Evolutionary conservation across 1,140 invertebrate species (phyloP), one percentile per base, ranked within the genome.

Genomic region (Drosophila santomea): DNA sequence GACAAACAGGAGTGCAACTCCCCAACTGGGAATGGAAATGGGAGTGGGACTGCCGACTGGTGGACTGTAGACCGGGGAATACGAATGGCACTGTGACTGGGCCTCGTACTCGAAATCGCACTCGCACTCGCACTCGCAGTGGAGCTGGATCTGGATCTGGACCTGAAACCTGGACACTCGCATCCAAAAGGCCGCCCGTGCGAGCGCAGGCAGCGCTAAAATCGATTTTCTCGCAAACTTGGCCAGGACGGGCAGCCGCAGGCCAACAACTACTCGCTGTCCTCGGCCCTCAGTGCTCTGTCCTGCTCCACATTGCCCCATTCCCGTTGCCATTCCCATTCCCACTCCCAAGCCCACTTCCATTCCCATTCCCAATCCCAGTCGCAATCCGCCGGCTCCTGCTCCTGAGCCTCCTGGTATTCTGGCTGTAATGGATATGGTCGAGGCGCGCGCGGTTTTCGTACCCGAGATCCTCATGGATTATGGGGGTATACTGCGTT

Each of bases 201-300:
- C 60, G 50, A 71, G 74, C 38, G 48, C 74, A 74, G 66, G 63
- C 72, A 62, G 45, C 55, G 63, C 83, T 74, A 72, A 88, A 88
- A 88, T 88, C 84, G 84, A 88, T 88, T 88, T 88, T 88, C 84
- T 89, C 61, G 84, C 80, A 89, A 86, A 86, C 79, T 86, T 89
- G 84, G 83, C 84, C 82, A 85, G 78, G 32, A 48, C 64, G 58
- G 41, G 39, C 55, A 36, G 56, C 55, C 56, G 47, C 57, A 58
- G 52, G 57, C 63, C 59, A 68, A 73, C 84, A 77, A 73, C 80
- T 79, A 85, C 66, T 58, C 36, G 51, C 44, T 56, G 50, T 71
- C 67, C 66, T 58, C 66, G 66, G 66, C 38, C 64, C 67, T 71
- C 52, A 47, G 23, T 17, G 47, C 64, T 58, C 64, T 12, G 43